Base-by-base conservation (phyloP, 2,113 vertebrate genomes). In the Lepidothrix coronata region DNA sequence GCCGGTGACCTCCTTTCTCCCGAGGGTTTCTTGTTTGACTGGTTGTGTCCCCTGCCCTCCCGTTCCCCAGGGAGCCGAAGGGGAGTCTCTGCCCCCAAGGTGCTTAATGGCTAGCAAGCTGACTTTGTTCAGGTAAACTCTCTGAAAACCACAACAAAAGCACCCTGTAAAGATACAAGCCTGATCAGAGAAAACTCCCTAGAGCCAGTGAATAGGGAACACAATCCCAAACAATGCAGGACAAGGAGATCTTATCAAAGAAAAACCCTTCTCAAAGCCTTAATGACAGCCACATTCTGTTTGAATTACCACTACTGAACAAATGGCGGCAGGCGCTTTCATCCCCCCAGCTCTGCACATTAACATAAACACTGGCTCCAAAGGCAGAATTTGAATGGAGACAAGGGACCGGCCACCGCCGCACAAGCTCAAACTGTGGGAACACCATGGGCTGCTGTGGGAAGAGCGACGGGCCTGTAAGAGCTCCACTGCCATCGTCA, bases 161-260 rank as follows among this genome's bases (percentile, higher is more conserved):
- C 95, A 87, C 97, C 98, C 98, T 97, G 97, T 96, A 95, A 97
- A 97, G 98, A 98, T 96, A 98, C 98, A 97, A 97, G 97, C 87
- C 39, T 91, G 98, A 98, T 98, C 97, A 97, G 96, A 98, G 97
- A 94, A 96, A 97, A 93, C 93, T 97, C 94, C 96, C 95, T 95
- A 74, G 92, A 95, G 97, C 93, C 94, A 61, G 93, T 97, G 97
- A 98, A 98, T 98, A 96, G 97, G 57, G 95, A 97, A 98, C 98
- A 98, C 96, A 94, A 52, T 85, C 81, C 49, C 96, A 96, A 97
- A 98, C 98, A 98, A 98, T 98, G 97, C 94, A 76, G 95, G 96
- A 98, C 98, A 98, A 98, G 98, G 93, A 95, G 98, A 98, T 98
- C 98, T 98, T 98, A 98, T 98, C 98, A 98, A 98, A 98, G 97